Base-by-base conservation (phyloP, 2,888 invertebrate genomes). In the Leptopilina syphax region DNA sequence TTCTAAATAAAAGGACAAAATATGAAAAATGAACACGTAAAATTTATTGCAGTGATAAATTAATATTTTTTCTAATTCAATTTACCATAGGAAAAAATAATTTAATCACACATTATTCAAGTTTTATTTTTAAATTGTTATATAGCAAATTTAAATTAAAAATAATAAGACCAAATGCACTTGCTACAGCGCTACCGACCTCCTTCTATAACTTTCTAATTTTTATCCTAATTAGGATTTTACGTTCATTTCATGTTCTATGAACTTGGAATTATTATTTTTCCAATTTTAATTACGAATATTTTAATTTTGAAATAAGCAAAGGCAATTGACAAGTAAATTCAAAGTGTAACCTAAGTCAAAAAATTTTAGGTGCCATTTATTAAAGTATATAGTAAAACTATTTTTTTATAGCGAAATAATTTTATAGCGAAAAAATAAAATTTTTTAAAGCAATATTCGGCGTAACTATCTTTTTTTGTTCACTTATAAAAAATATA, bases 171-270 rank as follows among this genome's bases (percentile, higher is more conserved):
- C 34, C 57, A 73, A 54, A 73, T 73, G 73, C 73, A 73, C 34
- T 73, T 34, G 63, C 73, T 57, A 34, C 57, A 57, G n/a, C 57
- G 73, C 73, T 57, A 73, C 57, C 34, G 73, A 73, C 73, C 73
- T 73, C 57, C 54, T 73, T 73, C 34, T 73, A 73, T 73, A 73
- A 73, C 73, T 73, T 73, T 73, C 73, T 73, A 73, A 73, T 73
- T 73, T 57, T 57, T 54, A 73, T 9, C 34, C 73, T 73, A 73
- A 73, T 73, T 73, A 57, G 73, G 34, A 73, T 57, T 57, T 73
- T 54, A 73, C 73, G 27, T 73, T 57, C 47, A 54, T 12, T 54
- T 34, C 34, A 10, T n/a, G 27, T n/a, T 73, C 34, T 27, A 47
- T 41, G 44, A 63, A 63, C 63, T 18, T 63, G 9, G 24, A 9